phyloP scores from a whole-genome alignment of 2,797 vertebrate species.

The Tympanoctomys barrerae region DNA sequence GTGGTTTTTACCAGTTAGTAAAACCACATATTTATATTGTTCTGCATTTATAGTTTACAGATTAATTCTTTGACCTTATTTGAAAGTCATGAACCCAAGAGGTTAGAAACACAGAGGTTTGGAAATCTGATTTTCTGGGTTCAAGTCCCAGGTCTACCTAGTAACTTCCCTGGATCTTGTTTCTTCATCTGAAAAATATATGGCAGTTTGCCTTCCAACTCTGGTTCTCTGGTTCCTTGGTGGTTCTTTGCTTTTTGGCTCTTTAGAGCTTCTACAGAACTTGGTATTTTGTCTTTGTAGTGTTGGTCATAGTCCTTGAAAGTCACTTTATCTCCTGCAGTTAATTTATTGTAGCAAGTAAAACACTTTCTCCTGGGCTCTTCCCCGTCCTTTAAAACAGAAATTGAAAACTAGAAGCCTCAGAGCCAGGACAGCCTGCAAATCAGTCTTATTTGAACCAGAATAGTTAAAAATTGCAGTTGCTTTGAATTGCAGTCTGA shows the following conservation, averaged over 20 bases:
- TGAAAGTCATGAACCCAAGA: neutral
- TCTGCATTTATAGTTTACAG: conserved; percentile 4
- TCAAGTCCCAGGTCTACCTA: neutral
- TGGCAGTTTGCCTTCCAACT: neutral
- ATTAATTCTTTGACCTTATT: neutral
- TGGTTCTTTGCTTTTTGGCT: neutral
- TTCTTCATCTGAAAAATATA: conserved; percentile 40
- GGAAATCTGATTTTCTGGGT: conserved; percentile 41
- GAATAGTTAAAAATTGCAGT: neutral
- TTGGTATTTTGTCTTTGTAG: neutral
- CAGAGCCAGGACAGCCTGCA: neutral
- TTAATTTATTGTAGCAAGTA: neutral
- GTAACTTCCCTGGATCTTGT: neutral
- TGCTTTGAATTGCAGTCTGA: conserved; percentile 43
- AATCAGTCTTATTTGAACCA: neutral
- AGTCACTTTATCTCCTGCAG: neutral
- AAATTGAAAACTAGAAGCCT: neutral
- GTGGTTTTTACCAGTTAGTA: neutral
- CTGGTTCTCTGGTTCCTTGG: neutral
- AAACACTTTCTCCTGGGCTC: neutral
- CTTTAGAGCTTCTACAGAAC: neutral
- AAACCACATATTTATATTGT: neutral
- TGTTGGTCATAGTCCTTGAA: neutral
- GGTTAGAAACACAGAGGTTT: neutral
- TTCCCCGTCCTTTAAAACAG: neutral